These are phyloP conservation scores for Glandiceps talaboti DNA, from an alignment of 53 echinoderm and acorn worm genomes.

Conservation along the genomic window DNA sequence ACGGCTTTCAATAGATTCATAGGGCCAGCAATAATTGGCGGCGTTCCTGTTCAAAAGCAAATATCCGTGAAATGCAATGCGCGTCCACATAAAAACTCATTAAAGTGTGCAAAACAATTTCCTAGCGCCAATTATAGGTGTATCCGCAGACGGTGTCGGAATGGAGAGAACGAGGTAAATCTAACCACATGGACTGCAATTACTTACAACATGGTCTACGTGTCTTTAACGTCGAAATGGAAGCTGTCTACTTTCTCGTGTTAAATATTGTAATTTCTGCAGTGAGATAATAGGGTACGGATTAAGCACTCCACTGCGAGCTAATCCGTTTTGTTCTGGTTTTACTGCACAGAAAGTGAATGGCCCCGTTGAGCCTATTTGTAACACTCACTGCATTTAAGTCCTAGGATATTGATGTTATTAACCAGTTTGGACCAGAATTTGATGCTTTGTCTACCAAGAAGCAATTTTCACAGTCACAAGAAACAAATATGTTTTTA, in stretches of 20 bases:
- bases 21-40: slow-evolving; percentile 1
- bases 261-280: neutral
- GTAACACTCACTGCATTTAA: too few relatives aligned
- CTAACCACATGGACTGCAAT: neutral
- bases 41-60: neutral
- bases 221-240: neutral
- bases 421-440: too few relatives aligned
- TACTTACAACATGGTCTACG: neutral
- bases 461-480: too few relatives aligned
- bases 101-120: neutral
- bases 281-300: neutral
- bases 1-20: neutral
- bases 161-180: neutral
- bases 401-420: too few relatives aligned
- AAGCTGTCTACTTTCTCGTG: neutral
- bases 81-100: neutral
- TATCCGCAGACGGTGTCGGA: neutral
- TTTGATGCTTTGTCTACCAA: too few relatives aligned
- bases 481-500: too few relatives aligned
- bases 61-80: neutral
- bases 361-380: neutral
- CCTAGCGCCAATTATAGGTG: neutral
- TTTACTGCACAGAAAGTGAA: neutral
- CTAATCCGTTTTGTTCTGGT: neutral
- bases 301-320: neutral